A percentile compares a stretch with the other conserved stretches of the same genome.
These are phyloP conservation scores for Orthonevra nobilis DNA, from an alignment of 2,888 invertebrate species.

Conservation along the genomic window DNA sequence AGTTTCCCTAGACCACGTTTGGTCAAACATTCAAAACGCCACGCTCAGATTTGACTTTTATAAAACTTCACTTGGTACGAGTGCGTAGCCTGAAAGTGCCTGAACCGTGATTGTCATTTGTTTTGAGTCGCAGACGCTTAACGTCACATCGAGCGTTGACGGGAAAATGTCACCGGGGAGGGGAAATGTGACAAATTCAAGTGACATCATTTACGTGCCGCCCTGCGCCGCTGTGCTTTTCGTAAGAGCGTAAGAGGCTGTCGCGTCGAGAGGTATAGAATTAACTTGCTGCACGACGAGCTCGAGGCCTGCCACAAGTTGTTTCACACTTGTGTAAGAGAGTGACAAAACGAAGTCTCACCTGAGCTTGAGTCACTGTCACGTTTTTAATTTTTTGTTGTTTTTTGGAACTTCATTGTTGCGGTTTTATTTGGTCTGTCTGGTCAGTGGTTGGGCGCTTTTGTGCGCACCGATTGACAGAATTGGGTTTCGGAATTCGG, in stretches of 20 bases:
- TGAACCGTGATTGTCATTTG: constrained; percentile 59
- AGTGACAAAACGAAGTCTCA: constrained; percentile 47
- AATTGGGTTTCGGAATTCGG: constrained; percentile 66
- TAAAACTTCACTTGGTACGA: constrained; percentile 34
- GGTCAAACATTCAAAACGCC: constrained; percentile 67
- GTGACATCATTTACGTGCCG: constrained; percentile 45
- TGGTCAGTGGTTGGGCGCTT: constrained; percentile 36
- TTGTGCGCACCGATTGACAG: constrained; percentile 62
- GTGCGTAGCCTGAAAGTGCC: constrained; percentile 28
- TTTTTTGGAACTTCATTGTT: constrained; percentile 19
- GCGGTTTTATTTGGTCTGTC: constrained; percentile 8
- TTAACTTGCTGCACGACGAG: constrained; percentile 58
- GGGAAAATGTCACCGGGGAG: constrained; percentile 11
- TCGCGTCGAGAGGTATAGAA: constrained; percentile 29
- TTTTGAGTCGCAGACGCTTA: constrained; percentile 24
- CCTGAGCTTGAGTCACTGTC: constrained; percentile 33
- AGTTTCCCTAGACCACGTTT: constrained; percentile 44
- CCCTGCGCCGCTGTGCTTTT: constrained; percentile 30
- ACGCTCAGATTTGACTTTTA: constrained; percentile 50
- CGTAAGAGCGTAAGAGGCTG: constrained; percentile 27
- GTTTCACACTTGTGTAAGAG: constrained; percentile 58
- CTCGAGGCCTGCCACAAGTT: constrained; percentile 52
- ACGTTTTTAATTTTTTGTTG: constrained; percentile 6
- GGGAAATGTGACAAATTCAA: constrained; percentile 42
- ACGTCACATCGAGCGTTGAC: constrained; percentile 30